A percentile compares a stretch with the other conserved stretches of the same genome.
Conservation (phyloP, 1,140 invertebrate species). For the Augochlora pura region DNA sequence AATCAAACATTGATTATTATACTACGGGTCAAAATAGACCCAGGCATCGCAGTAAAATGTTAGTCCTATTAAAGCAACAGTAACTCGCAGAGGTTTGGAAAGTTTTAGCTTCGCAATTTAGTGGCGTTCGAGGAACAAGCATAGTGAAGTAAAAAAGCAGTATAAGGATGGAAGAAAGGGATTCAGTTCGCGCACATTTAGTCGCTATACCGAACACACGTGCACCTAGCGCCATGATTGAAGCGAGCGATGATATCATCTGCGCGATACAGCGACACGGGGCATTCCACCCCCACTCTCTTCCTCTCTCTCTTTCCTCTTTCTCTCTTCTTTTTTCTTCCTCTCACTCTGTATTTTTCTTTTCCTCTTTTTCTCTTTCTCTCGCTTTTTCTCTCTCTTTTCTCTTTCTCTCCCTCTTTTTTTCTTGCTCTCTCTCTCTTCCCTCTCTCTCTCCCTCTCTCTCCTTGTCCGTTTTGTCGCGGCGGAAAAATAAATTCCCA, state of each 20-base stretch:
- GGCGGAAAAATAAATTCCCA: constrained; percentile 20
- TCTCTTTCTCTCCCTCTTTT: too few species aligned
- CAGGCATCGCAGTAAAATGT: too few species aligned
- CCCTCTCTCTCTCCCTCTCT: too few species aligned
- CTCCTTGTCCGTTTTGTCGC: background rate
- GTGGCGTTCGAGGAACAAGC: background rate
- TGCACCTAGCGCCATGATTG: constrained; percentile 15
- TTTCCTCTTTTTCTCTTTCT: too few species aligned
- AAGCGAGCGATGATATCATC: constrained; percentile 38
- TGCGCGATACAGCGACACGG: background rate
- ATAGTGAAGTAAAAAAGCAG: background rate
- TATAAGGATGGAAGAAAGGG: background rate
- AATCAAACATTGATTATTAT: too few species aligned
- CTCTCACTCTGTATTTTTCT: too few species aligned
- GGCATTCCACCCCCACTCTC: constrained; percentile 24
- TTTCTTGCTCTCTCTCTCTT: too few species aligned
- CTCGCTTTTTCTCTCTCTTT: too few species aligned
- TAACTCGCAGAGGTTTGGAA: too few species aligned
- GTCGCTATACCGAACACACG: background rate
- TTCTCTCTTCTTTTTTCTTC: background rate
- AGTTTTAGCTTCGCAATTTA: background rate
- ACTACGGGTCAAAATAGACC: too few species aligned
- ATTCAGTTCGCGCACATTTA: background rate
- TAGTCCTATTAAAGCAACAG: too few species aligned
- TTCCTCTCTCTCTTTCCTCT: background rate